These are phyloP conservation scores for Sturnus vulgaris DNA, from an alignment of 2,113 vertebrate species.

Conservation along the genomic window DNA sequence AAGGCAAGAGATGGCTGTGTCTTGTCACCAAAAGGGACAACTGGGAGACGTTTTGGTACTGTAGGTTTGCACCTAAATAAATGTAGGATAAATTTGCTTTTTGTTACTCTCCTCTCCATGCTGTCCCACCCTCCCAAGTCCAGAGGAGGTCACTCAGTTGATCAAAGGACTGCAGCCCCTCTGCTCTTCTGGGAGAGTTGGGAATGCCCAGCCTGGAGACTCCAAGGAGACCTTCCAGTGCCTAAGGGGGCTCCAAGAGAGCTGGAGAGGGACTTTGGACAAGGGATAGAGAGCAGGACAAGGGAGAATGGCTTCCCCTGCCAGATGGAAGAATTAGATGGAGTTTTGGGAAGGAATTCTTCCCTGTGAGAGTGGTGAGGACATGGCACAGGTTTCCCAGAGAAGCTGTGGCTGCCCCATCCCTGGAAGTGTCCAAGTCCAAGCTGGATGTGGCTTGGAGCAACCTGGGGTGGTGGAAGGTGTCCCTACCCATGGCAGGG, in stretches of 20 bases:
- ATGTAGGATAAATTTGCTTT: not conserved
- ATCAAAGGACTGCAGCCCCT: not conserved
- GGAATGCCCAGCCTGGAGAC: not conserved
- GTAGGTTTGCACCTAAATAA: not conserved
- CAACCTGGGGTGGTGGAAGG: not conserved
- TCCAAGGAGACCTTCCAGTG: not conserved
- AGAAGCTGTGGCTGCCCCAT: not conserved
- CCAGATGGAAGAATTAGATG: not conserved
- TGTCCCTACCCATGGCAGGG: not conserved
- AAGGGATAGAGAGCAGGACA: not conserved
- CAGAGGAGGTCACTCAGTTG: not conserved
- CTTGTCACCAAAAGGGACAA: not conserved
- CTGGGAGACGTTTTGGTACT: accelerated
- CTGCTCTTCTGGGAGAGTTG: not conserved
- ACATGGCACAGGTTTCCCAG: accelerated
- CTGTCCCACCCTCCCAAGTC: not conserved
- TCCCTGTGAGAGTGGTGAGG: not conserved
- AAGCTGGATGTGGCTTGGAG: not conserved
- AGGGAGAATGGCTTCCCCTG: not conserved
- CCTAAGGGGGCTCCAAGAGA: not conserved
- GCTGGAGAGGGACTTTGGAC: not conserved
- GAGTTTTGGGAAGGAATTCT: not conserved
- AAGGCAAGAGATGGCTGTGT: not conserved
- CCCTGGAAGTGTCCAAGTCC: not conserved
- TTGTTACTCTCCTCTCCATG: not conserved